Base-by-base conservation (phyloP, 2,113 vertebrate species). In the Sebastes schlegelii region DNA sequence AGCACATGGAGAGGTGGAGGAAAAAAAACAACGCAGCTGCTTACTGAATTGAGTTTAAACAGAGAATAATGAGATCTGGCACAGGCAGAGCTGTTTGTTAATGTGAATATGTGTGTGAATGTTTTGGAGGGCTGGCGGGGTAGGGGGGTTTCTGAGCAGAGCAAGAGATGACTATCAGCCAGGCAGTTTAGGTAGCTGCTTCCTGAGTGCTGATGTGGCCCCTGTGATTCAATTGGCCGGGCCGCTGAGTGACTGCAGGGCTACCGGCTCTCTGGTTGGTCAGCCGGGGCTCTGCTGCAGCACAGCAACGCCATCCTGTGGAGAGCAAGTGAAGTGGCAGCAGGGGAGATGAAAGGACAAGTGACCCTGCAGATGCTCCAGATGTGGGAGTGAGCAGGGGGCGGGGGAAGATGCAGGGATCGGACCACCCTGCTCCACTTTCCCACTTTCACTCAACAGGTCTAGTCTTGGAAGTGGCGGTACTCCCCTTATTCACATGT, bases 181-280 rank as follows among this genome's bases (percentile, higher is more conserved):
- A 78, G 81, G 52, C 79, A 86, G 89, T 92, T 91, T 91, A 89
- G 87, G 86, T 89, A 90, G 88, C 84, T 82, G 89, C 83, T 93
- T 94, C 87, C 89, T 91, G 91, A 91, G 93, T 91, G 93, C 89
- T 91, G 90, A 91, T 86, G 91, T 91, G 92, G 88, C 79, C 81
- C 68, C 76, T 1, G 78, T 78, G 89, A 91, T 89, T 79, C 89
- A 87, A 81, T 81, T 89, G 90, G 82, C 73, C 46, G 49, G 54
- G 23, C 80, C 13, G 65, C 83, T 88, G 89, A 89, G 77, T 83
- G 84, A 90, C 89, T 91, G 74, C 74, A 51, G 64, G 82, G 70
- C 81, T 67, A 45, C 54, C 2, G 12, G 89, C 74, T 80, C 65
- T 70, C 78, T 78, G 84, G 85, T 83, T 82, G 79, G 84, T 90